Conservation (phyloP, 2,797 vertebrate genomes). For the Leptoclinus maculatus region DNA sequence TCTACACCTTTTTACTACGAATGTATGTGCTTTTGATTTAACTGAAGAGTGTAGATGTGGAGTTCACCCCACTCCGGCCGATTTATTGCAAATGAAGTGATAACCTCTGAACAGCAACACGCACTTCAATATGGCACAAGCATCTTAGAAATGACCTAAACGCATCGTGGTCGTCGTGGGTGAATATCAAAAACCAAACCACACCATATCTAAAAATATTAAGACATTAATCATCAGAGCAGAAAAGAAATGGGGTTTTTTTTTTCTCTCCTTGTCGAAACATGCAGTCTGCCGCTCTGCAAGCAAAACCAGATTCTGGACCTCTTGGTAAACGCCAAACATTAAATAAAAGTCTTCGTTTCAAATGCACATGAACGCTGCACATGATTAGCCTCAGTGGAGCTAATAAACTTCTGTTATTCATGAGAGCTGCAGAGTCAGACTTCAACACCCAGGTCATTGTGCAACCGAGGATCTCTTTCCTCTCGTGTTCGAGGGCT, state of each 20-base stretch:
- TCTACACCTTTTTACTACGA: conserved; percentile 76
- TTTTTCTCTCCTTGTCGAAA: conserved; percentile 61
- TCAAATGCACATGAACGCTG: conserved; percentile 74
- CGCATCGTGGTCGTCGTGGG: conserved; percentile 40
- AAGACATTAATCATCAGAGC: conserved; percentile 76
- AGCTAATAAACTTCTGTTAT: conserved; percentile 43
- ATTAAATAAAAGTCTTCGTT: conserved; percentile 42
- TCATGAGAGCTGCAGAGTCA: conserved; percentile 35
- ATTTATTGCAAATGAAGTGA: conserved; percentile 82
- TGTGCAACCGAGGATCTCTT: conserved; percentile 30
- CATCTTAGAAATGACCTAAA: conserved; percentile 70
- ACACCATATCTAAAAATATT: conserved; percentile 79
- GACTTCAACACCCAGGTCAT: conserved; percentile 42
- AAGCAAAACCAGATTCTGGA: conserved; percentile 78
- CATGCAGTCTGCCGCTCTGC: conserved; percentile 88
- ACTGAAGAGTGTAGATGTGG: conserved; percentile 24
- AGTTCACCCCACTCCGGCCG: conserved; percentile 48
- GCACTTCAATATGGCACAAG: conserved; percentile 83
- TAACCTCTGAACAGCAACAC: conserved; percentile 71
- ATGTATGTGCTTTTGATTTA: conserved; percentile 78
- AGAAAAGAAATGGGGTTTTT: conserved; percentile 64
- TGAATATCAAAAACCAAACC: conserved; percentile 72
- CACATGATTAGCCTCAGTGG: conserved; percentile 55
- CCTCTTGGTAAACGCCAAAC: conserved; percentile 59
- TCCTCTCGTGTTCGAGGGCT: conserved; percentile 25